Conservation (phyloP, 1,140 invertebrate species). For the Brachionus plicatilis region DNA sequence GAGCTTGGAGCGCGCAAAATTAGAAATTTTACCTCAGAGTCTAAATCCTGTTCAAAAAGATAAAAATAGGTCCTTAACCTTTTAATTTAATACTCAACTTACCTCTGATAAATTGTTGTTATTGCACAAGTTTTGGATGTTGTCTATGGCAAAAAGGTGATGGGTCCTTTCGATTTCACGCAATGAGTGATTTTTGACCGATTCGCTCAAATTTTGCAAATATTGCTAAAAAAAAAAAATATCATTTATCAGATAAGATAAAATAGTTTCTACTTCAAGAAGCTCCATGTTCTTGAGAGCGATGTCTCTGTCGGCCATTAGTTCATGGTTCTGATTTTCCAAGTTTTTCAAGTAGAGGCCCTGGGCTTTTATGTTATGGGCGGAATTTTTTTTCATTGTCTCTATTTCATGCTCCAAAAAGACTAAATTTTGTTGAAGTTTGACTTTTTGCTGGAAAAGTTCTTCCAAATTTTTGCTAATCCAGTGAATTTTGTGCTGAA, state of each 20-base stretch:
- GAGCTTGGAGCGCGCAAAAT: background rate
- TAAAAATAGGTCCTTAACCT: background rate
- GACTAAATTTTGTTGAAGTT: slow-evolving; percentile 13
- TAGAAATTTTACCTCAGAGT: background rate
- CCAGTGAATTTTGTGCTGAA: slow-evolving; percentile 36
- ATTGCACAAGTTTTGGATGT: slow-evolving; percentile 14
- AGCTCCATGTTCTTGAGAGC: slow-evolving; percentile 30
- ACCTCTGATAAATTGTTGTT: background rate
- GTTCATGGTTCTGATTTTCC: slow-evolving; percentile 31
- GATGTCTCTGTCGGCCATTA: slow-evolving; percentile 15
- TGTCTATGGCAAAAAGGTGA: slow-evolving; percentile 33
- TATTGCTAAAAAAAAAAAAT: background rate
- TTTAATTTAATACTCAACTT: background rate
- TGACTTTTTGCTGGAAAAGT: slow-evolving; percentile 12
- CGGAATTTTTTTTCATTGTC: slow-evolving; percentile 17
- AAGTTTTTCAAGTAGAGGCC: slow-evolving; percentile 8
- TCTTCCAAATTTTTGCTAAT: slow-evolving; percentile 22
- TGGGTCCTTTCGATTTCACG: slow-evolving; percentile 34
- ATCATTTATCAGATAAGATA: background rate
- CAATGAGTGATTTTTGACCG: slow-evolving; percentile 11
- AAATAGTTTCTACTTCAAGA: background rate
- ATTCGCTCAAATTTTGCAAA: slow-evolving; percentile 14
- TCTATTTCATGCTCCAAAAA: slow-evolving; percentile 37
- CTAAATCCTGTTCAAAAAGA: background rate
- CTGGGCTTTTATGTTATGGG: slow-evolving; percentile 24